phyloP scores from a whole-genome alignment of 2,797 vertebrate species.

The Tragopan temminckii region DNA sequence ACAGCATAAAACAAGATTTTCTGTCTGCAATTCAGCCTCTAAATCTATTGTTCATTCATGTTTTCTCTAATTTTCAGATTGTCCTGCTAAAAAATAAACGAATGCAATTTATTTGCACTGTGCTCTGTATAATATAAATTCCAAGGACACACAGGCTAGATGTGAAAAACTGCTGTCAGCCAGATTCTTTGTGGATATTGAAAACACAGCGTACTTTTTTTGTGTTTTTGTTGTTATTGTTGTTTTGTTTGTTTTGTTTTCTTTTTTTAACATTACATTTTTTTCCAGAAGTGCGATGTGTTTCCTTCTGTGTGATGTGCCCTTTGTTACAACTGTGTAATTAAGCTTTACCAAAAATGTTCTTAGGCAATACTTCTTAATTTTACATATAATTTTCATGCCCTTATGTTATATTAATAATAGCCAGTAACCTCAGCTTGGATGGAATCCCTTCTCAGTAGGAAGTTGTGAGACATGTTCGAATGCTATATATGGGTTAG shows the following conservation, averaged over 20 bases:
- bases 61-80: neutral
- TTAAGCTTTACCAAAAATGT: neutral
- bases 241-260: too few species aligned
- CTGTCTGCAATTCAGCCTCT: accelerated
- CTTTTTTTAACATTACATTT: neutral
- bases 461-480: neutral
- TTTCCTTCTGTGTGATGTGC: neutral
- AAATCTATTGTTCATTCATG: neutral
- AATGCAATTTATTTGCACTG: neutral
- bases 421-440: neutral
- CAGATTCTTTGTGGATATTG: neutral
- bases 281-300: too few species aligned
- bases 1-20: neutral
- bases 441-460: neutral
- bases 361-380: neutral
- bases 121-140: neutral
- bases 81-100: neutral
- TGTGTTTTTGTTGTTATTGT: too few species aligned
- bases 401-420: neutral
- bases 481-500: neutral
- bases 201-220: accelerated
- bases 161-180: accelerated
- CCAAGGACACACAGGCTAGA: accelerated
- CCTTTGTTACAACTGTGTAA: neutral
- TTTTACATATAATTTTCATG: neutral